Base-by-base conservation (phyloP, 1,140 invertebrate species). In the Orius laevigatus region DNA sequence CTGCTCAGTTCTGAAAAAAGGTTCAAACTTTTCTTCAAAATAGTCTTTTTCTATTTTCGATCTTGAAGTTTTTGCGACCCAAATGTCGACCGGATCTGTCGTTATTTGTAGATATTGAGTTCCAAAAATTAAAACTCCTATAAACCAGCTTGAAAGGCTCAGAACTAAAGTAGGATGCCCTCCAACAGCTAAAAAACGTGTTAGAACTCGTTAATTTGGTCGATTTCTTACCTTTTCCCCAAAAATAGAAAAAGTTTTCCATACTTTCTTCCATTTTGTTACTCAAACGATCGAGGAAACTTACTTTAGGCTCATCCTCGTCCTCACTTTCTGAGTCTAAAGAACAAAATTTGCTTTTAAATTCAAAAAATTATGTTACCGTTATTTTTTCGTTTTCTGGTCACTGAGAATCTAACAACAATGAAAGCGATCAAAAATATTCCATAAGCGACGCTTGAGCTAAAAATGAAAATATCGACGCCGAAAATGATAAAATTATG, bases 81-180 rank as follows among this genome's bases (percentile, higher is more conserved):
- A 99, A 15, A 99, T 67, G 64, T 98, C 78, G 0, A 98, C 91
- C 0, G 95, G 95, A 71, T 98, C 81, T 0, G 90, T 95, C 3
- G 84, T 93, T 0, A 90, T 71, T 40, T 75, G 57, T 49, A 81
- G 64, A 52, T 70, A 75, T 19, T 66, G 72, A 58, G 81, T 68
- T 51, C 75, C 73, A 71, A 73, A 62, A 60, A 87, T 68, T 43
- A 84, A 54, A 44, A 62, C 60, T 57, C 73, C 55, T 44, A 84
- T 65, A 55, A 77, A 52, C 65, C 69, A 42, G 2, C 76, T 51
- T 56, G 83, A 82, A 12, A 81, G 50, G 18, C 82, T 67, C 3
- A 97, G 63, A 1, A 94, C 76, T 5, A 77, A 52, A 72, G 79
- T 78, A 0, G 90, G 88, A 56, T 79, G 68, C 20, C 68, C 72